Percentiles rank a stretch among this genome's conserved stretches.
Conservation (phyloP, 2,113 vertebrate genomes). For the Pardalotus punctatus region DNA sequence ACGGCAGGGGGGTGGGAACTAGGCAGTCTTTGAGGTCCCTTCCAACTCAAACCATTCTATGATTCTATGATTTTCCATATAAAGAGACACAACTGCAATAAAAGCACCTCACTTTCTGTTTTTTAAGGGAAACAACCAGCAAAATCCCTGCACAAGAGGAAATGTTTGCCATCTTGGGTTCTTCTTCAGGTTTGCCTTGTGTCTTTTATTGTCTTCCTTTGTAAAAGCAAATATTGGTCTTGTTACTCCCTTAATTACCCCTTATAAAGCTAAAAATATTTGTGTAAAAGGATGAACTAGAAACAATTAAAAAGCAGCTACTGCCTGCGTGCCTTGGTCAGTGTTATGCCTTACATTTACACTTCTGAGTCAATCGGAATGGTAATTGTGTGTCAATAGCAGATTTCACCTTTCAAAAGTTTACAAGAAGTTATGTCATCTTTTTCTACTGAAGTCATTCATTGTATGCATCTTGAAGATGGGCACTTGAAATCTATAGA, state of each 20-base stretch:
- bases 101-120: fast-evolving
- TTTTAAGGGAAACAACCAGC: not conserved
- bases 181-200: not conserved
- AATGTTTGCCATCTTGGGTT: not conserved
- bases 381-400: not conserved
- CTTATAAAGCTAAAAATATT: not conserved
- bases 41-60: not conserved
- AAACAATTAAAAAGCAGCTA: not conserved
- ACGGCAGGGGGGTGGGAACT: not conserved
- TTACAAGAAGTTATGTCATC: not conserved
- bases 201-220: not conserved
- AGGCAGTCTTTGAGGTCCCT: not conserved
- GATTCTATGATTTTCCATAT: not conserved
- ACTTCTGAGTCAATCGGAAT: not conserved
- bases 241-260: not conserved
- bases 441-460: not conserved
- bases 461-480: not conserved
- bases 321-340: not conserved
- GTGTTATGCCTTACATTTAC: not conserved
- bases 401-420: not conserved
- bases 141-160: not conserved
- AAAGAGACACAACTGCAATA: not conserved
- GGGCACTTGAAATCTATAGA: not conserved
- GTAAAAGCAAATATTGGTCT: not conserved
- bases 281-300: not conserved